Evolutionary conservation across 2,113 vertebrate species (phyloP).

Genomic region (Cephalopholis sonnerati): DNA sequence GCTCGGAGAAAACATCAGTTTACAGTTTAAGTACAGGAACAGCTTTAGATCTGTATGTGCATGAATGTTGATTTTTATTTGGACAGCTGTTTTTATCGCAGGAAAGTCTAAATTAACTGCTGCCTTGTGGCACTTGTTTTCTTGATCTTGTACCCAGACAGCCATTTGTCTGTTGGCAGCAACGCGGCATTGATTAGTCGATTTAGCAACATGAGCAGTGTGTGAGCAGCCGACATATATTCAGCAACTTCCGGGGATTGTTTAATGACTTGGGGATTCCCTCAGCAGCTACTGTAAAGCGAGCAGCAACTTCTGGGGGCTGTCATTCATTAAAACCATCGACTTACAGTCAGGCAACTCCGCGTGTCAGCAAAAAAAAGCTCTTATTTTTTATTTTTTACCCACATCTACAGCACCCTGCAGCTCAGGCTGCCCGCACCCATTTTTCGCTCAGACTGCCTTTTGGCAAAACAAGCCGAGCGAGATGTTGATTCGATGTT

Average conservation of each 20-base stretch:
- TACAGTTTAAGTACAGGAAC: constrained; percentile 7
- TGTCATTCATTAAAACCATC: constrained; percentile 62
- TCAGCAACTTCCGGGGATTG: constrained; percentile 45
- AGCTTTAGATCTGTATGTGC: not conserved
- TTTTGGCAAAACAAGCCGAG: constrained; percentile 58
- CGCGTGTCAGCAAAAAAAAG: constrained; percentile 57
- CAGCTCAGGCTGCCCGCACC: not conserved
- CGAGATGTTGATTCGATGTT: constrained; percentile 48
- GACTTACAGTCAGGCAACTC: constrained; percentile 46
- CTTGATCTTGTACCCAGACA: constrained; percentile 1
- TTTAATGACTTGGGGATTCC: constrained; percentile 53
- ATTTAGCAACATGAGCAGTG: constrained; percentile 56
- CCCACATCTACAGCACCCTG: constrained; percentile 22
- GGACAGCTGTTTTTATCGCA: constrained; percentile 17
- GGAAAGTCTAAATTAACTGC: constrained; percentile 26
- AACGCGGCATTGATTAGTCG: constrained; percentile 53
- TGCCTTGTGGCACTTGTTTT: constrained; percentile 15
- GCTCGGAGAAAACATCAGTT: not conserved
- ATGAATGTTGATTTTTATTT: constrained; percentile 7
- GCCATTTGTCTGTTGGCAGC: constrained; percentile 23
- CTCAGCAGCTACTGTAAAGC: constrained; percentile 42
- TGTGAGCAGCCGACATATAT: constrained; percentile 42
- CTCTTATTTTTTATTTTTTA: constrained; percentile 52
- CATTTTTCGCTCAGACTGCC: constrained; percentile 19
- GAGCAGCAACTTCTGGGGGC: constrained; percentile 39